phyloP scores from a whole-genome alignment of 2,888 invertebrate species.

The Tridacna crocea region DNA sequence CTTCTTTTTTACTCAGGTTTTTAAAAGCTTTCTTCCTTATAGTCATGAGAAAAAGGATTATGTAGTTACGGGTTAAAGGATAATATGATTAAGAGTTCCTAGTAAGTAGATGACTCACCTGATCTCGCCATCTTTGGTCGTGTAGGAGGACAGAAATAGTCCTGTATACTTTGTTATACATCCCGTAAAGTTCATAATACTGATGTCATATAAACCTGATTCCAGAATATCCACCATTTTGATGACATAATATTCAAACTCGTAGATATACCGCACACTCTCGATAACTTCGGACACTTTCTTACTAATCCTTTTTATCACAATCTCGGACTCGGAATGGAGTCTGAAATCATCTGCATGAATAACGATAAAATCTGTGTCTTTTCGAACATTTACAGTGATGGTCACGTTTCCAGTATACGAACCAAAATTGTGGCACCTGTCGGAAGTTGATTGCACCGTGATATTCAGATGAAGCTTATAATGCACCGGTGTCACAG shows the following conservation, averaged over 20 bases:
- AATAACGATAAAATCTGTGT: conserved; percentile 2
- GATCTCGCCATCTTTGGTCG: not conserved
- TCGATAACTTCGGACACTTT: not conserved
- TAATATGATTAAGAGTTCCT: no score
- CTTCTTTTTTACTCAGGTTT: no score
- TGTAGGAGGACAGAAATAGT: not conserved
- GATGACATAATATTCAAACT: conserved; percentile 14
- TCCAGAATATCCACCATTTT: not conserved
- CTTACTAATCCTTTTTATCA: not conserved
- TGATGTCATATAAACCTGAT: not conserved
- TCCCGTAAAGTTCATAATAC: conserved; percentile 10
- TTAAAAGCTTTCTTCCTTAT: no score
- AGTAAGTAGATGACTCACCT: not conserved
- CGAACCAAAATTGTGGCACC: not conserved
- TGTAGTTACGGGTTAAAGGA: no score
- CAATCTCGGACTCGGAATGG: not conserved
- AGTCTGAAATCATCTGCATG: conserved; percentile 16
- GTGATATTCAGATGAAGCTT: conserved; percentile 1
- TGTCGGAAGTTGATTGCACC: not conserved
- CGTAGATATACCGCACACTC: conserved; percentile 3
- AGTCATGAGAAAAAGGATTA: no score
- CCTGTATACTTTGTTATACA: not conserved
- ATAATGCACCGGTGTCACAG: not conserved
- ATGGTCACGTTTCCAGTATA: conserved; percentile 15
- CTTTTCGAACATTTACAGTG: not conserved